phyloP scores from a whole-genome alignment of 2,888 invertebrate species.

The Creontiades dilutus region DNA sequence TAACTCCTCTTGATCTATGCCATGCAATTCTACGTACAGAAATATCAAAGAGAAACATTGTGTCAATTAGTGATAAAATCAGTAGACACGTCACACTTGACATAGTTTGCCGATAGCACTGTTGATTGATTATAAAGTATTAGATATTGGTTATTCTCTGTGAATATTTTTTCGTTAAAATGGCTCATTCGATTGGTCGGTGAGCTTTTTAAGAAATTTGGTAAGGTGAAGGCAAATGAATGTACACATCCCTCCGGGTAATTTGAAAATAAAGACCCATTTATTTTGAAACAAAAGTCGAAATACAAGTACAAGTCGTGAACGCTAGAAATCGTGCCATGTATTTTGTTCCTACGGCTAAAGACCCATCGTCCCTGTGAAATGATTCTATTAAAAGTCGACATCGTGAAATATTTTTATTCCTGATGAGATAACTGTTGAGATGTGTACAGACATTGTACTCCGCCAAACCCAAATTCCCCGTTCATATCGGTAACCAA shows the following conservation, averaged over 20 bases:
- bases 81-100: neutral
- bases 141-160: too few species aligned
- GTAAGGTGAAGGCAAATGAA: neutral
- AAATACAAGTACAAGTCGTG: too few species aligned
- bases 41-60: neutral
- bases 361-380: too few species aligned
- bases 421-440: neutral
- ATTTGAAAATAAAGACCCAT: too few species aligned
- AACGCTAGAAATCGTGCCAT: too few species aligned
- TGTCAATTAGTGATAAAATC: neutral
- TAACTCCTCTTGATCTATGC: slow-evolving; percentile 13
- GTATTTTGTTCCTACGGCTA: too few species aligned
- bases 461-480: neutral
- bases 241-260: neutral
- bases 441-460: neutral
- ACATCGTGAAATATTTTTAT: too few species aligned
- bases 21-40: neutral
- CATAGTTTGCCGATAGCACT: neutral
- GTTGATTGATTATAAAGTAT: neutral
- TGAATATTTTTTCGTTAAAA: too few species aligned
- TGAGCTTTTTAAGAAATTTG: neutral
- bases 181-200: neutral
- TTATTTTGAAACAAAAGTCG: too few species aligned
- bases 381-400: too few species aligned
- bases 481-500: neutral